Evolutionary conservation across 2,888 invertebrate species (phyloP), one percentile per base, ranked within the genome.

Genomic region (Cryptophagus acutangulus): DNA sequence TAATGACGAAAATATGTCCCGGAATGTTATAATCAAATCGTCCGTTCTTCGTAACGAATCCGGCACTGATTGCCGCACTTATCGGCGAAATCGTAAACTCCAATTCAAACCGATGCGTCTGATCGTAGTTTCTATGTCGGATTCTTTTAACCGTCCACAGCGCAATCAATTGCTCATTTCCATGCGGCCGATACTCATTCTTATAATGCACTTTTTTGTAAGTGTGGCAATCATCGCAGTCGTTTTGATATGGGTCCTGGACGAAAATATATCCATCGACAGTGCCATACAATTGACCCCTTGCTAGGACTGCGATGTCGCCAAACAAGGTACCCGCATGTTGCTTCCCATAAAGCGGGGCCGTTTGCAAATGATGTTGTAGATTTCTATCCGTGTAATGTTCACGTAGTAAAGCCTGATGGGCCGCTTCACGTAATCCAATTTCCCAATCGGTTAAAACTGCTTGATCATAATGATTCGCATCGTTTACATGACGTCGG

Each of bases 141-240:
- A 82, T 75, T 36, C 82, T 74, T 64, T 81, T 81, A 2, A 84
- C 81, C 1, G 78, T 77, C 84, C 84, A 84, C 40, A 79, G 62
- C 1, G 83, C 82, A 55, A 77, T 71, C 2, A 79, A 71, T 40
- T 66, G 63, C 33, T 67, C 65, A 2, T 55, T 48, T 6, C 61
- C 61, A 33, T 55, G 46, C 1, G 60, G 53, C 25, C 46, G 45
- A 49, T 58, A 60, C 13, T 46, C 33, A 48, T 46, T 41, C 28
- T 49, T 41, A 3, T n/a, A 4, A 3, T 13, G 26, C 12, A 6
- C 5, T 2, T 33, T 14, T 14, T 48, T 47, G 12, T 45, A 36
- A 31, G 54, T 57, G 20, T 70, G 71, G 45, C 74, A 71, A 49
- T 67, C 71, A 45, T 77, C 76, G 47, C 71, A 71, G 17, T 74